These are phyloP conservation scores for Prionailurus bengalensis DNA, from an alignment of 2,113 vertebrate species.

Conservation along the genomic window DNA sequence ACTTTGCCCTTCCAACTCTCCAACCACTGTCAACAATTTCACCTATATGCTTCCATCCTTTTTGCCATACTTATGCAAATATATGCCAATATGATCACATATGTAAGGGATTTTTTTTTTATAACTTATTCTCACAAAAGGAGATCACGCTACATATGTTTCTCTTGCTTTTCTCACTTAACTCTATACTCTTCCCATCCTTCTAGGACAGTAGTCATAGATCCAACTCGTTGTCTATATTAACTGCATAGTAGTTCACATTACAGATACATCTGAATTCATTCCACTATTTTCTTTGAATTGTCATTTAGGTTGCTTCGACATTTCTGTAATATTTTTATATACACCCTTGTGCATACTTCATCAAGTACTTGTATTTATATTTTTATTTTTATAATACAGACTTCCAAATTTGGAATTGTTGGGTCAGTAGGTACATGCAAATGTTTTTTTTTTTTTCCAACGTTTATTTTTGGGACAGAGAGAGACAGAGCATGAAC, in stretches of 20 bases:
- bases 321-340: constrained; percentile 12
- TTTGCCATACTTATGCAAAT: not conserved
- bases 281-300: not conserved
- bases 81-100: not conserved
- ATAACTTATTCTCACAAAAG: not conserved
- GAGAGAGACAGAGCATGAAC: too few relatives aligned
- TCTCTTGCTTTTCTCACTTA: constrained; percentile 44
- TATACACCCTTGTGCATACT: not conserved
- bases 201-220: not conserved
- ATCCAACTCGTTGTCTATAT: not conserved
- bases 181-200: not conserved
- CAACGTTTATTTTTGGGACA: too few relatives aligned
- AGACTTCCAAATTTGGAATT: not conserved
- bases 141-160: not conserved
- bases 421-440: not conserved
- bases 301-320: not conserved
- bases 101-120: not conserved
- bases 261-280: not conserved
- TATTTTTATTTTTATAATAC: constrained; percentile 26
- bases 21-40: not conserved
- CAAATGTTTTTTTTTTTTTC: not conserved
- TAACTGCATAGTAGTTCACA: not conserved
- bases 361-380: not conserved
- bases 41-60: not conserved
- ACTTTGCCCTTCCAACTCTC: not conserved